Conservation (phyloP, 2,113 vertebrate species). For the Hassar affinis region DNA sequence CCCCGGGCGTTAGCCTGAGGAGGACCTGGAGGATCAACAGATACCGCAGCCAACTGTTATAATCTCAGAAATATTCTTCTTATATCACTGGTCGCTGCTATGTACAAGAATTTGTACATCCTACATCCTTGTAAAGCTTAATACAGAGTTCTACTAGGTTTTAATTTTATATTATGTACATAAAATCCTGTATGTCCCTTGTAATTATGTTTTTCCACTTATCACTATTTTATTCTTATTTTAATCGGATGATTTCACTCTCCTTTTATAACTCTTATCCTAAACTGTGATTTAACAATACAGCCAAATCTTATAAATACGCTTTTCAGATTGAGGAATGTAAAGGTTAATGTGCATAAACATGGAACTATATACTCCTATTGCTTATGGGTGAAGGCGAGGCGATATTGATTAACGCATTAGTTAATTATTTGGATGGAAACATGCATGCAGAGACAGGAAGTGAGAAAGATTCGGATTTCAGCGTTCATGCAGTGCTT, state of each 20-base stretch:
- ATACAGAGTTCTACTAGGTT: neutral
- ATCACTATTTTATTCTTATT: neutral
- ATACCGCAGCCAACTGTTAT: neutral
- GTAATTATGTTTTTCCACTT: neutral
- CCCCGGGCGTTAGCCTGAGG: neutral
- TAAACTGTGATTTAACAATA: neutral
- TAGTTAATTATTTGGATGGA: neutral
- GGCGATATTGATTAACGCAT: neutral
- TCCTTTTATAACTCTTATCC: neutral
- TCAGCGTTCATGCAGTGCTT: neutral
- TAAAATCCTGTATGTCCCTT: neutral
- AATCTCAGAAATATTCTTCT: neutral
- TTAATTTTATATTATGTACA: neutral
- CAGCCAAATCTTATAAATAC: neutral
- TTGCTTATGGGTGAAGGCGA: neutral
- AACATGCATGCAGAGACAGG: neutral
- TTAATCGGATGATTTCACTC: neutral
- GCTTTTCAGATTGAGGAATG: too few species aligned
- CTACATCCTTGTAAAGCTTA: neutral
- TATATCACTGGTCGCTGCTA: neutral
- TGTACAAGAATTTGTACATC: neutral
- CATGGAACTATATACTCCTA: neutral
- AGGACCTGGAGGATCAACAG: neutral
- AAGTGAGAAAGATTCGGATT: neutral
- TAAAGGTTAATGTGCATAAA: neutral